Percentiles rank a stretch among this genome's conserved stretches.
Conservation (phyloP, 2,113 vertebrate species). For the Marmota flaviventris region DNA sequence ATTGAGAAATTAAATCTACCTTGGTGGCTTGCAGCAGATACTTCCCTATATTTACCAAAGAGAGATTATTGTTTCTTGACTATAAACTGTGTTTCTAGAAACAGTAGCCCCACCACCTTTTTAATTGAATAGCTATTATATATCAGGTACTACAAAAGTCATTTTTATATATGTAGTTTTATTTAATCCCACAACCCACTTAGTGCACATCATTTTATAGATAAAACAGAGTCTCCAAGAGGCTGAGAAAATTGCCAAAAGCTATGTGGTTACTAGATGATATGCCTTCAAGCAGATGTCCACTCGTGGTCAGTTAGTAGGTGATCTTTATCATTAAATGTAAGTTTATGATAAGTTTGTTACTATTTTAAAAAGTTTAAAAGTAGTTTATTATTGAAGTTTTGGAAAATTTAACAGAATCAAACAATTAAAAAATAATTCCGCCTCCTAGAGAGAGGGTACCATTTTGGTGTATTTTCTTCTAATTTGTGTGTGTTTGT, state of each 20-base stretch:
- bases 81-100: background rate
- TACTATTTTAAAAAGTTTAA: background rate
- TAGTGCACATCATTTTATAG: background rate
- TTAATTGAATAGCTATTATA: background rate
- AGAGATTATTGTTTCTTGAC: background rate
- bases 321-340: background rate
- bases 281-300: background rate
- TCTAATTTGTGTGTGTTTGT: background rate
- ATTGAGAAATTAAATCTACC: background rate
- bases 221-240: background rate
- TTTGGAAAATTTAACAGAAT: constrained; percentile 31
- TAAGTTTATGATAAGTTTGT: background rate
- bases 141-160: background rate
- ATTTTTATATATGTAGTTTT: background rate
- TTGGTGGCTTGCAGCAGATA: background rate
- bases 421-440: background rate
- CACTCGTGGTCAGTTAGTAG: background rate
- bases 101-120: background rate
- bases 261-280: background rate
- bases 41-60: background rate
- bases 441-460: background rate
- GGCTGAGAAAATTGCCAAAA: constrained; percentile 31
- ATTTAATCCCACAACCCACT: background rate
- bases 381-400: constrained; percentile 3
- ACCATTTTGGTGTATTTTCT: background rate